Evolutionary conservation across 2,888 invertebrate species (phyloP).

Genomic region (Oegoconia quadripuncta): DNA sequence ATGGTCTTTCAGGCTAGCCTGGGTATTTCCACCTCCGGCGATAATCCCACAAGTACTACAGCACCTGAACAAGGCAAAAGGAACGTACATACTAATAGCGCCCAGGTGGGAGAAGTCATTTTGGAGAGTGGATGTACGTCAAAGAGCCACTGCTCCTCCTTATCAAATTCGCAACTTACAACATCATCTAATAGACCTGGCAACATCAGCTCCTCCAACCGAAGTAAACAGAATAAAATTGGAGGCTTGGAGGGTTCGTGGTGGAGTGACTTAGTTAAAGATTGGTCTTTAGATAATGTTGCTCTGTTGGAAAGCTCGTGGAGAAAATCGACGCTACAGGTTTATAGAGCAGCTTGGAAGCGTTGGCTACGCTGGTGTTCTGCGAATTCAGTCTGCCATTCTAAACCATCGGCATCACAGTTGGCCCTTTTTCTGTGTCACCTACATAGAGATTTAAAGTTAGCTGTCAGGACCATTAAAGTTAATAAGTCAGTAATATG

Average conservation of each 20-base stretch:
- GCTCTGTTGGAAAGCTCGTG: neutral
- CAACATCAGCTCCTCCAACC: constrained; percentile 14
- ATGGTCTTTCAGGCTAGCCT: constrained; percentile 14
- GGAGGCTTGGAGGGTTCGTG: constrained; percentile 21
- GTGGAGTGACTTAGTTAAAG: constrained; percentile 17
- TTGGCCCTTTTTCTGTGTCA: too few species aligned
- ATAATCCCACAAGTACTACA: constrained; percentile 15
- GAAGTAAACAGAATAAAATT: constrained; percentile 11
- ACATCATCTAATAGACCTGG: constrained; percentile 12
- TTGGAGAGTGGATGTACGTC: constrained; percentile 12
- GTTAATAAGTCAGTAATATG: neutral
- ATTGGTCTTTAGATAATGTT: neutral
- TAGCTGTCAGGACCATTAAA: neutral
- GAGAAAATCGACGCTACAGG: neutral
- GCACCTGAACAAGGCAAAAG: constrained; percentile 14
- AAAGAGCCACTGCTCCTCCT: constrained; percentile 14
- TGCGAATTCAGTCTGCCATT: too few species aligned
- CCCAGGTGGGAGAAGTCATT: too few species aligned
- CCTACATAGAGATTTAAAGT: too few species aligned
- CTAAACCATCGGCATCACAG: too few species aligned
- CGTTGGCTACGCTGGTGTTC: too few species aligned
- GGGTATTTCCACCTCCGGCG: constrained; percentile 19
- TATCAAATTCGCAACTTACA: constrained; percentile 8
- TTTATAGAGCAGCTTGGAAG: constrained; percentile 6
- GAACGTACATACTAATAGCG: constrained; percentile 12